Evolutionary conservation across 2,113 vertebrate species (phyloP), one percentile per base, ranked within the genome.

Genomic region (Tragulus kanchil): DNA sequence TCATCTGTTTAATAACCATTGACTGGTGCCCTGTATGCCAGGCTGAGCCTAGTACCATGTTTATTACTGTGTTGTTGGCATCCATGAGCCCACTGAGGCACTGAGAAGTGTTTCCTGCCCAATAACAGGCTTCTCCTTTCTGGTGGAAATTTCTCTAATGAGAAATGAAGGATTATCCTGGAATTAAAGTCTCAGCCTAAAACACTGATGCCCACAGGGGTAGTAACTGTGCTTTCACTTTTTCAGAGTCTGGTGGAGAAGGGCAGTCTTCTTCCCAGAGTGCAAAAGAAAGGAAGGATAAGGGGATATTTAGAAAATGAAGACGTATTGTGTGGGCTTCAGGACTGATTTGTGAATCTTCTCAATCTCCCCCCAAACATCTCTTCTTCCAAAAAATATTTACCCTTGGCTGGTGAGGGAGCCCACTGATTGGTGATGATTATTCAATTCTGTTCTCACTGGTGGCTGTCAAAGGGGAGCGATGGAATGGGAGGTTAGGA

Each of bases 111-210:
- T 28, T 69, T 69, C 90, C 58, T 64, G 71, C 54, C 64, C 28
- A 8, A 26, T 12, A 25, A 71, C 86, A 89, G 62, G 31, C 48
- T 61, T 84, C 50, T 86, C 67, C 56, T 75, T 79, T 36, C 85
- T 61, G 50, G 81, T 31, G 61, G 75, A 85, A 90, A 62, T 56
- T 62, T n/a, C 64, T 94, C 52, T 83, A 94, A 88, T 42, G 71
- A 89, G 78, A 85, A 83, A 71, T 26, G 77, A 81, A 79, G 50
- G 82, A 86, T 61, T 67, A 81, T 56, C 69, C 85, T 23, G 1
- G 67, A 89, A 67, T 94, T 73, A 92, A 69, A 87, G 81, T 75
- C 54, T 8, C 59, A 52, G 19, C 54, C 85, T 64, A 26, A 52
- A 26, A 58, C 17, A 11, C 62, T 0, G 58, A 45, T 31, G 3